phyloP scores from a whole-genome alignment of 2,113 vertebrate species.

The Dasyurus viverrinus region DNA sequence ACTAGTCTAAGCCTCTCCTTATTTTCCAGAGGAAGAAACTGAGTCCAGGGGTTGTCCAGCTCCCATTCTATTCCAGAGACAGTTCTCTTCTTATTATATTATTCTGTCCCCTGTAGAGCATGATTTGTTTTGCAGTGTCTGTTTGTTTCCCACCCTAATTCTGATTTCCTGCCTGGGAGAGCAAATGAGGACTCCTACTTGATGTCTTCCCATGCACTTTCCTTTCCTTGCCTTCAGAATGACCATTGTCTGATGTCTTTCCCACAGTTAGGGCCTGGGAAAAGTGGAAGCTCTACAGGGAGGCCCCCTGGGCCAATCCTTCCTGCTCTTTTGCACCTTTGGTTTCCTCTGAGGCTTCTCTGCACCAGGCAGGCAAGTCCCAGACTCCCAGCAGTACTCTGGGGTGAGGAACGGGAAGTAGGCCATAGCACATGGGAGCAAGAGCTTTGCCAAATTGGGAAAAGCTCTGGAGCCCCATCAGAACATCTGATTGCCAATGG shows the following conservation, averaged over 20 bases:
- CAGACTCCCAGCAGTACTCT: background rate
- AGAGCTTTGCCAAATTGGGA: conserved; percentile 40
- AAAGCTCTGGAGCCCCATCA: conserved; percentile 23
- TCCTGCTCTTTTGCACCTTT: conserved; percentile 31
- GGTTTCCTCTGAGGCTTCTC: conserved; percentile 62
- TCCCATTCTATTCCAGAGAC: background rate
- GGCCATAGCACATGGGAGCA: background rate
- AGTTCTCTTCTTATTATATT: background rate
- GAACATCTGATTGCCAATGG: conserved; percentile 53
- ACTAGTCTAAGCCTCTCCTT: background rate
- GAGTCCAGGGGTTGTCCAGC: background rate
- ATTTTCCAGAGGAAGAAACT: background rate
- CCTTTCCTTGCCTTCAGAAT: conserved; percentile 66
- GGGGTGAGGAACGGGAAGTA: background rate
- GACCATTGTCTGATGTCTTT: conserved; percentile 71
- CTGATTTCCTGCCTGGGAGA: conserved; percentile 63
- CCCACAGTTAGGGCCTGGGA: conserved; percentile 81
- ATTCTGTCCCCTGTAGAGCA: background rate
- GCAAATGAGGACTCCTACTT: conserved; percentile 62
- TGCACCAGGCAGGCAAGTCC: conserved; percentile 20
- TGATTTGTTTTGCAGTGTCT: background rate
- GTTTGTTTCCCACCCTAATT: conserved; percentile 35
- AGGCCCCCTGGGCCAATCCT: background rate
- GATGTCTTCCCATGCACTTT: conserved; percentile 67
- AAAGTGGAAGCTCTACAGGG: conserved; percentile 47